Conservation (phyloP, 1,140 invertebrate species). For the Hyles euphorbiae region DNA sequence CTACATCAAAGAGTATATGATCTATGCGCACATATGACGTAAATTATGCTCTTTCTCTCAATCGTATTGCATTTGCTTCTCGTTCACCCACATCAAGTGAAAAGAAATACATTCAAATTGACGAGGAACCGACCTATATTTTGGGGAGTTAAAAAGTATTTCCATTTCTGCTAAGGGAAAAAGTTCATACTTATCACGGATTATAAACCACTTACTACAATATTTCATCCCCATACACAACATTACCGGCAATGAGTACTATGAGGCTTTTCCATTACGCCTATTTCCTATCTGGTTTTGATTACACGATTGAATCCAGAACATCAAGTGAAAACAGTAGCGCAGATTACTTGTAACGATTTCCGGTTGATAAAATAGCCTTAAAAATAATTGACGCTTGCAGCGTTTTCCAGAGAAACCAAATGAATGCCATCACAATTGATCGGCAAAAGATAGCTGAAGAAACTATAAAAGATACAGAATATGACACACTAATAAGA, state of each 20-base stretch:
- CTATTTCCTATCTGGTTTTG: slow-evolving; percentile 32
- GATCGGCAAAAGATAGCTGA: slow-evolving; percentile 4
- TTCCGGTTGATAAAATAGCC: slow-evolving; percentile 7
- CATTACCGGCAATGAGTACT: slow-evolving; percentile 38
- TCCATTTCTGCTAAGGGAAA: slow-evolving; percentile 10
- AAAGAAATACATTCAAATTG: slow-evolving; percentile 23
- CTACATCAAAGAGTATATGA: too few relatives aligned
- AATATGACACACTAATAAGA: not conserved
- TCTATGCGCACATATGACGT: not conserved
- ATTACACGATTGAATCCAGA: slow-evolving; percentile 44
- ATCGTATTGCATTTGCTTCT: slow-evolving; percentile 24
- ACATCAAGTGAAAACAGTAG: slow-evolving; percentile 5
- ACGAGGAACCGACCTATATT: slow-evolving; percentile 17
- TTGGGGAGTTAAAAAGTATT: not conserved
- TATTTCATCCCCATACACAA: slow-evolving; percentile 54
- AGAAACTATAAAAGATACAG: slow-evolving; percentile 6
- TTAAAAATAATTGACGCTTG: slow-evolving; percentile 8
- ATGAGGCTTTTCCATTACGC: slow-evolving; percentile 46
- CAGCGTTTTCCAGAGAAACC: slow-evolving; percentile 11
- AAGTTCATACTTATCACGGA: slow-evolving; percentile 70
- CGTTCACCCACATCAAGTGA: slow-evolving; percentile 17
- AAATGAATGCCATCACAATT: slow-evolving; percentile 16
- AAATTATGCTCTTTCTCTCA: too few relatives aligned
- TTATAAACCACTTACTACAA: slow-evolving; percentile 58
- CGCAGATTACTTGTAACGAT: slow-evolving; percentile 14